Evolutionary conservation across 2,113 vertebrate species (phyloP).

Genomic region (Xenopus laevis): DNA sequence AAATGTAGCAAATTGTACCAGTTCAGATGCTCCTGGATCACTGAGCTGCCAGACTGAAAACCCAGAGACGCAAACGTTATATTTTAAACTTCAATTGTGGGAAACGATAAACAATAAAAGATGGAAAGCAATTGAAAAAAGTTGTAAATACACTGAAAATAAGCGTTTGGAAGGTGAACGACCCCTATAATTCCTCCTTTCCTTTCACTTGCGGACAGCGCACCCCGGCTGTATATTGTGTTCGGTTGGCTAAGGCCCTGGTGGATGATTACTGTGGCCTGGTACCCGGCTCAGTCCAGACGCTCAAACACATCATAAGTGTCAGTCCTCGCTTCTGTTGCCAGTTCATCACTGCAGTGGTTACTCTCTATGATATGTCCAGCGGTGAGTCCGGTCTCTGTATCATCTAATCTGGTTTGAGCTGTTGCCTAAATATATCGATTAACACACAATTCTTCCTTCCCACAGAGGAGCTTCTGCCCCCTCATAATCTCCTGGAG

Average conservation of each 20-base stretch:
- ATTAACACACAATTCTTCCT: neutral
- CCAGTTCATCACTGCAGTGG: constrained; percentile 90
- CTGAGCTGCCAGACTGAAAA: too few species aligned
- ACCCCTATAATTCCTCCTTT: too few species aligned
- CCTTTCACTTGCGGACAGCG: constrained; percentile 62
- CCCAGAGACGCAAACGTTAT: too few species aligned
- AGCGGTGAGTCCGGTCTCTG: constrained; percentile 66
- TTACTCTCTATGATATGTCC: constrained; percentile 85
- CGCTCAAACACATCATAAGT: constrained; percentile 81
- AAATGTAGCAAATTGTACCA: too few species aligned
- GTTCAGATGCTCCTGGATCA: too few species aligned
- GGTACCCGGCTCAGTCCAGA: constrained; percentile 85
- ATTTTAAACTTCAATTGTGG: too few species aligned
- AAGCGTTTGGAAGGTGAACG: too few species aligned
- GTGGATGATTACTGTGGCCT: constrained; percentile 93
- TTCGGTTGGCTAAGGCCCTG: constrained; percentile 81
- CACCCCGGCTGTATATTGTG: constrained; percentile 81
- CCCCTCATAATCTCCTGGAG: constrained; percentile 84
- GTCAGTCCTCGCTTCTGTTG: constrained; percentile 96
- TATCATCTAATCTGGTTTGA: neutral
- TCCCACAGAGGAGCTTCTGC: constrained; percentile 83
- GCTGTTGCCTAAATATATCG: too few species aligned
- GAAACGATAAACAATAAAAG: too few species aligned
- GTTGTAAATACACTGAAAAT: too few species aligned
- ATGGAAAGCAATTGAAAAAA: too few species aligned